Evolutionary conservation across 1,140 invertebrate species (phyloP).

Genomic region (Arion vulgaris): DNA sequence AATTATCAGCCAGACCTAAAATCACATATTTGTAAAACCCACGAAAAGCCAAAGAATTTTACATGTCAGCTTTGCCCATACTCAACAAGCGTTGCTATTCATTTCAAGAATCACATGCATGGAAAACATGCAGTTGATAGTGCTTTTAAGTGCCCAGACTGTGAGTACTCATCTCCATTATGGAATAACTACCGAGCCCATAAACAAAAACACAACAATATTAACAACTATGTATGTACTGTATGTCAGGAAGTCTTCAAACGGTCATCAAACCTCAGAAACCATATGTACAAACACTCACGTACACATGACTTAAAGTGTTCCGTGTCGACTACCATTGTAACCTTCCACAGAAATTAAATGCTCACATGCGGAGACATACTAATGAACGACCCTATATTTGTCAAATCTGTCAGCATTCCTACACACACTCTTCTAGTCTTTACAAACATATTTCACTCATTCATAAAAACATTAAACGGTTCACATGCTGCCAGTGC

Average conservation of each 20-base stretch:
- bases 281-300: neutral
- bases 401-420: neutral
- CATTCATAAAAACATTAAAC: neutral
- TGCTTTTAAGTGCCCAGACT: slow-evolving; percentile 5
- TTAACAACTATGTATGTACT: neutral
- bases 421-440: slow-evolving; percentile 5
- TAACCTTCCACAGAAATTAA: neutral
- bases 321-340: neutral
- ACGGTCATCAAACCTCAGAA: neutral
- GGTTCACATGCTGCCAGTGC: neutral
- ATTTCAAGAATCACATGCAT: slow-evolving; percentile 3
- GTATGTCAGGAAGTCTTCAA: neutral
- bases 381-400: neutral
- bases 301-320: neutral
- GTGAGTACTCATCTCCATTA: neutral
- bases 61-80: neutral
- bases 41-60: slow-evolving; percentile 1
- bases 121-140: neutral
- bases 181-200: slow-evolving; percentile 17
- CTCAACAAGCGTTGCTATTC: neutral
- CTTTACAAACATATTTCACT: neutral
- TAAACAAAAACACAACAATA: neutral
- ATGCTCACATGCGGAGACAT: neutral
- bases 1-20: slow-evolving; percentile 6
- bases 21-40: neutral